Conservation (phyloP, 2,797 vertebrate genomes). For the Tachyglossus aculeatus region DNA sequence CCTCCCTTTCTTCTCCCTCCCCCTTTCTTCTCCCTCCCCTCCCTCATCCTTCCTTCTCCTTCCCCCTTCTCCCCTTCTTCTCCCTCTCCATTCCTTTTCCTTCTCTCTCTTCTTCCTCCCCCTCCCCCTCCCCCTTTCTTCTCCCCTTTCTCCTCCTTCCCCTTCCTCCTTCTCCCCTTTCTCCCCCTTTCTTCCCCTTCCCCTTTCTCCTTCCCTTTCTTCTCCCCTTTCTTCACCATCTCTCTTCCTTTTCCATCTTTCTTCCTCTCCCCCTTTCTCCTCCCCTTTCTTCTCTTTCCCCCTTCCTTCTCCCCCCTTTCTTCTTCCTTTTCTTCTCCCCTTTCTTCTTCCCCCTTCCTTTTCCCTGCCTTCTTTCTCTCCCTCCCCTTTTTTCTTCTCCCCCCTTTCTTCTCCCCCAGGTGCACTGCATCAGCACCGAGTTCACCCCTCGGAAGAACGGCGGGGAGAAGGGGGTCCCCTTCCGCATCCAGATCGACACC, state of each 20-base stretch:
- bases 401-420: constrained; percentile 9
- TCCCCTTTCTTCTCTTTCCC: too few relatives aligned
- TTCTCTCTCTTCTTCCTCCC: background rate
- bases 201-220: too few relatives aligned
- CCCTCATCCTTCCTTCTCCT: background rate
- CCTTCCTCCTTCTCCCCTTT: too few relatives aligned
- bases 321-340: rapidly evolving
- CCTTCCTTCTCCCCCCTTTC: too few relatives aligned
- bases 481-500: constrained; percentile 54
- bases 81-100: too few relatives aligned
- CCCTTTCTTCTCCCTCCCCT: too few relatives aligned
- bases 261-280: too few relatives aligned
- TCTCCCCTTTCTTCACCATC: background rate
- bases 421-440: constrained; percentile 64
- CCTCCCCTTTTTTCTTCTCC: background rate
- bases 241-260: background rate
- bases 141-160: too few relatives aligned
- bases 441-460: constrained; percentile 59
- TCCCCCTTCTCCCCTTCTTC: rapidly evolving
- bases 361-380: background rate
- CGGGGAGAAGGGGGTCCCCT: constrained; percentile 59
- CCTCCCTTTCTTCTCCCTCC: too few relatives aligned
- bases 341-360: too few relatives aligned
- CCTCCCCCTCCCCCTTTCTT: too few relatives aligned
- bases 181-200: background rate